Evolutionary conservation across 1,140 invertebrate species (phyloP).

Genomic region (Contarinia nasturtii): DNA sequence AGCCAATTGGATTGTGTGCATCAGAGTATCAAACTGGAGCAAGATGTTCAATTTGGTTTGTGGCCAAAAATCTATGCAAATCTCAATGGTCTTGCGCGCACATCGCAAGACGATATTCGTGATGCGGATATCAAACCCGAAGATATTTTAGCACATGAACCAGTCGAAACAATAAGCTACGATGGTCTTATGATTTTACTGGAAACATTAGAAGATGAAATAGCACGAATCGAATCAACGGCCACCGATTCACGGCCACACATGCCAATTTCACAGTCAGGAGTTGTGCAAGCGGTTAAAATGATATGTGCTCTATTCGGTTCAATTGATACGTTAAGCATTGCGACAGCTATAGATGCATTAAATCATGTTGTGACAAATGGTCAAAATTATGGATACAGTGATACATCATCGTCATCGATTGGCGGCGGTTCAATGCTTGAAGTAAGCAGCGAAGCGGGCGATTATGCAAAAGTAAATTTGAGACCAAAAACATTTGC

Average conservation of each 20-base stretch:
- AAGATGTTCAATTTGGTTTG: constrained; percentile 66
- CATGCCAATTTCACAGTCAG: constrained; percentile 27
- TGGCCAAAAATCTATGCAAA: constrained; percentile 40
- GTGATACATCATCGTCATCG: constrained; percentile 11
- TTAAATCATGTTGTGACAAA: constrained; percentile 41
- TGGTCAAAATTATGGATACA: constrained; percentile 13
- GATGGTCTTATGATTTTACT: constrained; percentile 60
- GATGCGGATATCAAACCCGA: constrained; percentile 48
- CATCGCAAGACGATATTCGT: constrained; percentile 50
- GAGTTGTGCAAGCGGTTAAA: constrained; percentile 76
- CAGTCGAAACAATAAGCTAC: constrained; percentile 49
- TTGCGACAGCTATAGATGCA: constrained; percentile 51
- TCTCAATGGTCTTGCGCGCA: constrained; percentile 25
- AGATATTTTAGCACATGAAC: constrained; percentile 54
- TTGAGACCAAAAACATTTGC: constrained; percentile 29
- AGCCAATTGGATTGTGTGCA: constrained; percentile 87
- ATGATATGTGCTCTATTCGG: constrained; percentile 76
- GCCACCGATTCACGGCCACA: constrained; percentile 33
- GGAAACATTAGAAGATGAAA: constrained; percentile 64
- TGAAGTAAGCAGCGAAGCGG: constrained; percentile 28
- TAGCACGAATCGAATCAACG: constrained; percentile 49
- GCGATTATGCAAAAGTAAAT: constrained; percentile 38
- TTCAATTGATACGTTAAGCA: constrained; percentile 68
- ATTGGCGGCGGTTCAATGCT: constrained; percentile 10
- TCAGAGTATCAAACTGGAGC: constrained; percentile 81